These are phyloP conservation scores for Dromococcyx pavoninus DNA, from an alignment of 2,797 vertebrate genomes.

Conservation along the genomic window DNA sequence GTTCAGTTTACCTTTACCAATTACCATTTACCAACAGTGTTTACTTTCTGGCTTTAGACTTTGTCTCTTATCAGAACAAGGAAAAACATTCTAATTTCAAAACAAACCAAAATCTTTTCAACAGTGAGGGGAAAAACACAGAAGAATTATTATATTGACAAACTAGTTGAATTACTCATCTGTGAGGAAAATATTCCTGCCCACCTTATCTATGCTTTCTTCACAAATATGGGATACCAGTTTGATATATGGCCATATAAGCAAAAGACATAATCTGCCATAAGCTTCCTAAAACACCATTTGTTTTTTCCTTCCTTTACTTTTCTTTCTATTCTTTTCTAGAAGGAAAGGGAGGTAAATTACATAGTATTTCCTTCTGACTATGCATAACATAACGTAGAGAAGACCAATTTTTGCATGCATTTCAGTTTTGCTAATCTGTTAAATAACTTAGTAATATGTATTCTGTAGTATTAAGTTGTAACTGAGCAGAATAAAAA, in stretches of 20 bases:
- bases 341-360: neutral
- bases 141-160: neutral
- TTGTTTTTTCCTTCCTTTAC: neutral
- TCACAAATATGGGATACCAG: neutral
- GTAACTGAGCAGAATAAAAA: neutral
- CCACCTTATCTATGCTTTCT: neutral
- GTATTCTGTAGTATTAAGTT: neutral
- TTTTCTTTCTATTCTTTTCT: neutral
- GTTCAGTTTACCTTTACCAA: conserved; percentile 11
- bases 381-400: neutral
- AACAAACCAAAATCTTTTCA: neutral
- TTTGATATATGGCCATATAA: neutral
- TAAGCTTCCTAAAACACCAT: neutral
- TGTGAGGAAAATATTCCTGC: neutral
- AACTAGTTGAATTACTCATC: neutral
- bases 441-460: neutral
- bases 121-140: neutral
- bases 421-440: neutral
- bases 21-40: neutral
- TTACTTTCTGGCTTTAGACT: conserved; percentile 31
- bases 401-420: neutral
- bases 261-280: neutral
- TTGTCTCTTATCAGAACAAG: neutral
- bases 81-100: neutral
- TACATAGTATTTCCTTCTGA: neutral